These are phyloP conservation scores for Tenthredo livida DNA, from an alignment of 2,888 invertebrate genomes.

Conservation along the genomic window DNA sequence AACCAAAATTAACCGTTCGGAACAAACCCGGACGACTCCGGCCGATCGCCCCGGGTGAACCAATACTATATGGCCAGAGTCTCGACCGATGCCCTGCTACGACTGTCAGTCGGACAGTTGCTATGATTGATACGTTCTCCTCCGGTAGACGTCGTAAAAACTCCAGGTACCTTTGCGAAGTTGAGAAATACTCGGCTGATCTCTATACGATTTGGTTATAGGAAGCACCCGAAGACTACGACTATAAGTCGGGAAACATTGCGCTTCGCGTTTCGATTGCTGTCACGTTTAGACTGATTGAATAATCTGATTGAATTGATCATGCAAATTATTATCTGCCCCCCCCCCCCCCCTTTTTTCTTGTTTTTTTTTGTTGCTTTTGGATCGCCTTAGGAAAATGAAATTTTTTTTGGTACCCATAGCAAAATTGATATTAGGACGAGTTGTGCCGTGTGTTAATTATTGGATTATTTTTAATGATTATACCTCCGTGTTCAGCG, in stretches of 20 bases:
- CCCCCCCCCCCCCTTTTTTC: no score
- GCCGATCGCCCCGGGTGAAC: constrained; percentile 35
- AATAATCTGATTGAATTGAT: constrained; percentile 14
- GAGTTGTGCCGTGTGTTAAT: not conserved
- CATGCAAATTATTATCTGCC: not conserved
- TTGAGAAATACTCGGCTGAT: constrained; percentile 27
- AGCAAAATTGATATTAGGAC: not conserved
- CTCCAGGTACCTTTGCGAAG: constrained; percentile 49
- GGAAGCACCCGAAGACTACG: constrained; percentile 9
- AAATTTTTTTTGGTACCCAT: not conserved
- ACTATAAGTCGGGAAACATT: not conserved
- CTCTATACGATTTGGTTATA: not conserved
- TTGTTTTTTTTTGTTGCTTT: not conserved
- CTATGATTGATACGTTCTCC: constrained; percentile 51
- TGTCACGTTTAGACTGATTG: constrained; percentile 13
- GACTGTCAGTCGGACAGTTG: constrained; percentile 50
- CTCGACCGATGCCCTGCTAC: constrained; percentile 45
- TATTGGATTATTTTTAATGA: not conserved
- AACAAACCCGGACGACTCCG: constrained; percentile 10
- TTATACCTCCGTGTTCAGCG: not conserved
- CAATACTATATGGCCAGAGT: constrained; percentile 31
- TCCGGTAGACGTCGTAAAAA: constrained; percentile 52
- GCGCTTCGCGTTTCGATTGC: not conserved
- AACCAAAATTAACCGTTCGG: not conserved
- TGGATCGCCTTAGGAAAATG: no score